These are phyloP conservation scores for Menidia menidia DNA, from an alignment of 2,797 vertebrate species.

Conservation along the genomic window DNA sequence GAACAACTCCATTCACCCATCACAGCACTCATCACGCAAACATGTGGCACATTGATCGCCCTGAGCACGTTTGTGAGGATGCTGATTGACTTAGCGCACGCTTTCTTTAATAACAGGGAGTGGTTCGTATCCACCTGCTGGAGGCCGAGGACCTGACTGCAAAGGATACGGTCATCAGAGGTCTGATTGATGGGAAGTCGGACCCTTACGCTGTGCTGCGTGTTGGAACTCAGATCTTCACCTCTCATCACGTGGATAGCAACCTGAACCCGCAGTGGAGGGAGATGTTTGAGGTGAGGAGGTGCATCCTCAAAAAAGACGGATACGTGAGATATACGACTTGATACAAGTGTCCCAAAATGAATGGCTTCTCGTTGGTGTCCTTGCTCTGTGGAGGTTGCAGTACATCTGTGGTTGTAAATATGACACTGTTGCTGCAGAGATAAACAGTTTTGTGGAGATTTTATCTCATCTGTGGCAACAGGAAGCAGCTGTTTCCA, in stretches of 20 bases:
- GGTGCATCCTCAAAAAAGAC: background rate
- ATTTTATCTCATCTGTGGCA: conserved; percentile 44
- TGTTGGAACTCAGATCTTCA: conserved; percentile 92
- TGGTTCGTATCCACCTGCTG: conserved; percentile 90
- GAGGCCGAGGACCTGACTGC: conserved; percentile 88
- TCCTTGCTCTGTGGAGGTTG: conserved; percentile 22
- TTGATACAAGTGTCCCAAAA: conserved; percentile 29
- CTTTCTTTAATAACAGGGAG: conserved; percentile 79
- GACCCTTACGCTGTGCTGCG: conserved; percentile 92
- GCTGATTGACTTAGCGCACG: background rate
- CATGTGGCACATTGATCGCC: conserved; percentile 4
- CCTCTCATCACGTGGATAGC: conserved; percentile 89
- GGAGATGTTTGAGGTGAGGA: conserved; percentile 92
- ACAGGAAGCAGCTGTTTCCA: conserved; percentile 54
- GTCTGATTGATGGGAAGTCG: conserved; percentile 91
- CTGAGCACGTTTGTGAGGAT: conserved; percentile 5
- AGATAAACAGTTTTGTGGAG: conserved; percentile 31
- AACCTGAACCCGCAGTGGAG: conserved; percentile 93
- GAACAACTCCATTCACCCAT: conserved; percentile 33
- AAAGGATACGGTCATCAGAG: conserved; percentile 93
- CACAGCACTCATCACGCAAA: conserved; percentile 25
- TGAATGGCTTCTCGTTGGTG: conserved; percentile 28
- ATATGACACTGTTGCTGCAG: conserved; percentile 2
- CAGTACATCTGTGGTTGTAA: conserved; percentile 11
- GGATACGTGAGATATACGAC: background rate